Base-by-base conservation (phyloP, 2,797 vertebrate species). In the Fistularia commersonii region DNA sequence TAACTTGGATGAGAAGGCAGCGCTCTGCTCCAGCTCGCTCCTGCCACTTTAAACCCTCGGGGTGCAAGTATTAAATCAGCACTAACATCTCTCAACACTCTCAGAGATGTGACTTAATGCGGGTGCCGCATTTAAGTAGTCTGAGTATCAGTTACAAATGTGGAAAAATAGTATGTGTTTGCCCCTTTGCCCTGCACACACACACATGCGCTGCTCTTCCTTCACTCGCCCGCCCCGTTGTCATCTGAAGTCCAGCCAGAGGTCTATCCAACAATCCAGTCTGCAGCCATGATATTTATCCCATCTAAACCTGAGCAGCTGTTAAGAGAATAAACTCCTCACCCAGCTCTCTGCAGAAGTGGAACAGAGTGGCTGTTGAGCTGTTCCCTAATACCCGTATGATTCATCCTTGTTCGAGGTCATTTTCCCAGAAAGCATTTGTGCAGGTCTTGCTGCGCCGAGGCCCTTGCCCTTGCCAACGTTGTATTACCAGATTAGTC, bases 391-490 rank as follows among this genome's bases (percentile, higher is more conserved):
- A 78, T 76, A 79, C 73, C 69, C 70, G 54, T 35, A 70, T 87
- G 80, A 87, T 78, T 86, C 81, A 85, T 76, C 45, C 69, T 60
- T 72, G 63, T 74, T 80, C 70, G 61, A n/a, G 51, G 63, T 79
- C 54, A 2, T 64, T 76, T 87, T 82, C 83, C 83, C 83, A 87
- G 82, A 79, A 84, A 84, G 78, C 74, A 69, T 23, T 45, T 60
- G 55, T 74, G 65, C 60, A 41, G 69, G 67, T 62, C 72, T 78
- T 64, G 45, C 63, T 73, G 63, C 73, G 64, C 64, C 57, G 51
- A 66, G 66, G 67, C 66, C 74, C 57, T 64, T 73, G 69, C 67
- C 69, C 72, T 78, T 44, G 58, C 64, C 72, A 80, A 69, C 69
- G 68, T 70, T 68, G 66, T 75, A 63, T 76, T 71, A 73, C 67